Evolutionary conservation across 1,140 invertebrate genomes (phyloP).

Genomic region (Pectinophora gossypiella): DNA sequence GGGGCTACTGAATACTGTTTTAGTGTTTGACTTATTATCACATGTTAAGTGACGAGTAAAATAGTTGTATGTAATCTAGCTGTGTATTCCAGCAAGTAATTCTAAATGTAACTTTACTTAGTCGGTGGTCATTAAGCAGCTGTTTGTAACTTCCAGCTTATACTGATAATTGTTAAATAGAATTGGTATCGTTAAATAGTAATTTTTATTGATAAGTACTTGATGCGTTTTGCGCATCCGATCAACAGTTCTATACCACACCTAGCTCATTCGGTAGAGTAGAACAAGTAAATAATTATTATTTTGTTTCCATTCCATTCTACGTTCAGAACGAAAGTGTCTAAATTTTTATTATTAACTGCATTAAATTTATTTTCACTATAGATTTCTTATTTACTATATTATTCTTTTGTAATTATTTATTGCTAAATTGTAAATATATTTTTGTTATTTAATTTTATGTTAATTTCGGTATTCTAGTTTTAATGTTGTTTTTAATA

Average conservation of each 20-base stretch:
- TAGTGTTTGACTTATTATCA: too few relatives aligned
- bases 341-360: conserved; percentile 1
- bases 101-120: too few relatives aligned
- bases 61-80: too few relatives aligned
- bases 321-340: conserved; percentile 6
- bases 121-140: too few relatives aligned
- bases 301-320: conserved; percentile 3
- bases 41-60: too few relatives aligned
- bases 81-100: too few relatives aligned
- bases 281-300: background rate
- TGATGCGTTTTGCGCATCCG: too few relatives aligned
- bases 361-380: background rate
- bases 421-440: conserved; percentile 70
- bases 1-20: too few relatives aligned
- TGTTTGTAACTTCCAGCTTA: too few relatives aligned
- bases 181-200: too few relatives aligned
- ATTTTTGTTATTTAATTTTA: conserved; percentile 72
- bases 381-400: background rate
- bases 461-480: conserved; percentile 49
- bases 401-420: conserved; percentile 53
- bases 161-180: too few relatives aligned
- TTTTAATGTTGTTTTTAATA: conserved; percentile 9
- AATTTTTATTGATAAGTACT: too few relatives aligned
- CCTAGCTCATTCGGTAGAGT: background rate
- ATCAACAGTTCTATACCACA: background rate